Percentiles rank a stretch among this genome's conserved stretches.
These are phyloP conservation scores for Antennarius striatus DNA, from an alignment of 2,113 vertebrate species.

Conservation along the genomic window DNA sequence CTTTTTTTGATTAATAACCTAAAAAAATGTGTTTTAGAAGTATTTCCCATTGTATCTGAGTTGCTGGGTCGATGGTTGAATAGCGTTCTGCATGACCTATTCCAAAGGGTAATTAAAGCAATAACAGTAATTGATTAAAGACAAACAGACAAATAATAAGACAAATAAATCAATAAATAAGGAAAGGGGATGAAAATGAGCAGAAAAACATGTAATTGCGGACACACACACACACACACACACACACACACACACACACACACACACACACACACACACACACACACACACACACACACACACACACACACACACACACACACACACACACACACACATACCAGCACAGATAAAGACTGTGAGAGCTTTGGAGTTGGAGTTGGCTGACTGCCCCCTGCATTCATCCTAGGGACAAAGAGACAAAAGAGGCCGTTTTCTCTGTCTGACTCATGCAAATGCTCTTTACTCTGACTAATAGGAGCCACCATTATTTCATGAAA, in stretches of 20 bases:
- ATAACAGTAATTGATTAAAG: conserved; percentile 62
- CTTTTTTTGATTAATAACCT: conserved; percentile 60
- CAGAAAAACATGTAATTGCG: conserved; percentile 30
- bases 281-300: conserved; percentile 4
- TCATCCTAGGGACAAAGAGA: conserved; percentile 37
- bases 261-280: background rate
- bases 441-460: conserved; percentile 65
- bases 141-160: conserved; percentile 72
- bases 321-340: conserved; percentile 8
- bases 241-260: too few species aligned
- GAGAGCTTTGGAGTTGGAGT: conserved; percentile 13
- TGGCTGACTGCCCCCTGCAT: conserved; percentile 43
- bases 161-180: conserved; percentile 73
- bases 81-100: conserved; percentile 57
- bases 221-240: conserved; percentile 1
- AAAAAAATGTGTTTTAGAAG: conserved; percentile 53
- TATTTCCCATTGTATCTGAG: conserved; percentile 47
- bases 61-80: conserved; percentile 46
- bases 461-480: conserved; percentile 56
- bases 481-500: conserved; percentile 53
- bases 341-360: conserved; percentile 5
- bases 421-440: conserved; percentile 34
- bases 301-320: conserved; percentile 1
- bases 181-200: conserved; percentile 62
- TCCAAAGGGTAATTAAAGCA: conserved; percentile 63